Evolutionary conservation across 1,140 invertebrate genomes (phyloP), one percentile per base, ranked within the genome.

Genomic region (Phthorimaea operculella): DNA sequence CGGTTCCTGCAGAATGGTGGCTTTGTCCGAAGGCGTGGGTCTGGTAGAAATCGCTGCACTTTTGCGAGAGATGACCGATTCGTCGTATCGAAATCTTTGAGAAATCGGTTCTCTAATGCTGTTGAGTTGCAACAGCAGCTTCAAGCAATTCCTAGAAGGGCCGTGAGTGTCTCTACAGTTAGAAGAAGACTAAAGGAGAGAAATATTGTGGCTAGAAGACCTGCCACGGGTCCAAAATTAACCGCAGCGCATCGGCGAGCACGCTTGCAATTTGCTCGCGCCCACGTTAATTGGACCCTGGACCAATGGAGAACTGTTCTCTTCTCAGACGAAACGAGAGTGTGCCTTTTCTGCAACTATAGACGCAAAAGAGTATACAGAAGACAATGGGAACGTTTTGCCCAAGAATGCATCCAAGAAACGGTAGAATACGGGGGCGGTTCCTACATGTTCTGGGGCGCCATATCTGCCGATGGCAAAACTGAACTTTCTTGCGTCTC

Each of bases 241-340:
- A 60, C 42, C 10, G 51, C 33, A 55, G 6, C 48, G 53, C 58
- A 60, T 52, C 18, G 54, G 17, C 21, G 51, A 58, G 54, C 18
- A n/a, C 55, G 55, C 1, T 39, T 58, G 14, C n/a, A 58, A 33
- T 65, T 60, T 54, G 44, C 55, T 50, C 53, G 50, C 28, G 57
- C 52, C 4, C 55, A 62, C 14, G 18, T 52, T 6, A 18, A 57
- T 52, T 58, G 52, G 57, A 55, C 55, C 7, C 2, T 59, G 7
- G 28, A 55, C 0, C 52, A 62, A 52, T 60, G 58, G 53, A 34
- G 48, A 4, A 14, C 14, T 28, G 51, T 62, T 36, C 59, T 62
- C 45, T 66, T 62, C 49, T 56, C 55, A n/a, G 60, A 60, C 17
- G 52, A 64, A 50, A 55, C 42, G n/a, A 55, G 57, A 33, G 17